These are phyloP conservation scores for Eilema caniola DNA, from an alignment of 2,888 invertebrate species.

Conservation along the genomic window DNA sequence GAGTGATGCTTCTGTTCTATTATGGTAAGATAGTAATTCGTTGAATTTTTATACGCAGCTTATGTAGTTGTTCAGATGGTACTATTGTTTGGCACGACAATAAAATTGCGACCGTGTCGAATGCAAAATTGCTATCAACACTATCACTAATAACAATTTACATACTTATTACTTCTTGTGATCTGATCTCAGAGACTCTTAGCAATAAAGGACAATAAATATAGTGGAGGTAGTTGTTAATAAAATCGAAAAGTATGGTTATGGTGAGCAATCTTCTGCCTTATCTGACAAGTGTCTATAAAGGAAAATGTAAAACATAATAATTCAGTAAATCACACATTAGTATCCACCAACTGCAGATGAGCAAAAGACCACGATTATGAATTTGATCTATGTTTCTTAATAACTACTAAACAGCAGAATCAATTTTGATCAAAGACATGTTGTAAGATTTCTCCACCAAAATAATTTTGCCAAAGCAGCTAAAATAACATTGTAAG, in stretches of 20 bases:
- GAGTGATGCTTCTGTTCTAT: constrained; percentile 65
- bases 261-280: not conserved
- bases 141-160: not conserved
- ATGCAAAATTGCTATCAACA: constrained; percentile 14
- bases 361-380: not conserved
- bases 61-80: constrained; percentile 53
- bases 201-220: not conserved
- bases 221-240: not conserved
- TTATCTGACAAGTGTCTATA: not conserved
- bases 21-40: constrained; percentile 61
- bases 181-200: not conserved
- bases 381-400: not conserved
- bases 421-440: not conserved
- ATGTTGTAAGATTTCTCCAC: not conserved
- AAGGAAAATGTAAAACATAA: not conserved
- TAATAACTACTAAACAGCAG: not conserved
- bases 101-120: constrained; percentile 6
- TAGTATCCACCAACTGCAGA: not conserved
- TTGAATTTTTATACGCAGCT: constrained; percentile 65
- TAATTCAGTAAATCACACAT: not conserved
- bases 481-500: constrained; percentile 29
- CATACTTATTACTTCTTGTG: constrained; percentile 4
- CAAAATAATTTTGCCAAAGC: not conserved
- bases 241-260: not conserved
- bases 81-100: constrained; percentile 35